Evolutionary conservation across 2,113 vertebrate genomes (phyloP).

Genomic region (Stegostoma tigrinum): DNA sequence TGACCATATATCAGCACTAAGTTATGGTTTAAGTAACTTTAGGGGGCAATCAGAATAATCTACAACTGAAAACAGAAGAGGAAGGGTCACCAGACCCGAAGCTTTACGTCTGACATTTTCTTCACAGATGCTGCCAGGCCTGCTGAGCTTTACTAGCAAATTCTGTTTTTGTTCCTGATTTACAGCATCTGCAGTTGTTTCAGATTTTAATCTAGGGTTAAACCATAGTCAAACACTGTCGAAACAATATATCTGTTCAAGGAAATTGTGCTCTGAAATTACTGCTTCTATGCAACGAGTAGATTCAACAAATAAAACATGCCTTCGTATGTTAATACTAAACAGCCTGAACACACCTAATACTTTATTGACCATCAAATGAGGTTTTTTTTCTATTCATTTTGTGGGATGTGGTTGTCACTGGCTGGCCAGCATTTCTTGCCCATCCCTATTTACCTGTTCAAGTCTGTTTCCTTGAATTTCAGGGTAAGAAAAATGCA

Average conservation of each 20-base stretch:
- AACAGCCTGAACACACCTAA: background rate
- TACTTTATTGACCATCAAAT: background rate
- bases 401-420: too few relatives aligned
- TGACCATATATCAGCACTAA: background rate
- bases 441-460: background rate
- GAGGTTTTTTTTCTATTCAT: background rate
- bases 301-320: background rate
- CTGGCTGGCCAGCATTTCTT: too few relatives aligned
- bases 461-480: background rate
- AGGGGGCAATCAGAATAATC: background rate
- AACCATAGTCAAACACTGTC: background rate
- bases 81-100: too few relatives aligned
- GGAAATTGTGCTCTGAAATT: background rate
- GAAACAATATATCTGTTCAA: background rate
- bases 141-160: too few relatives aligned
- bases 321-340: background rate
- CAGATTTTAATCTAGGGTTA: background rate
- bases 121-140: too few relatives aligned
- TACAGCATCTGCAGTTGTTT: too few relatives aligned
- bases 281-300: background rate
- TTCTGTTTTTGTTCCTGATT: too few relatives aligned
- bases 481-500: background rate
- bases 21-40: background rate
- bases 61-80: background rate
- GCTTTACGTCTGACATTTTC: too few relatives aligned